A percentile compares a stretch with the other conserved stretches of the same genome.
phyloP scores from a whole-genome alignment of 2,888 invertebrate genomes.

The Idaea biselata region DNA sequence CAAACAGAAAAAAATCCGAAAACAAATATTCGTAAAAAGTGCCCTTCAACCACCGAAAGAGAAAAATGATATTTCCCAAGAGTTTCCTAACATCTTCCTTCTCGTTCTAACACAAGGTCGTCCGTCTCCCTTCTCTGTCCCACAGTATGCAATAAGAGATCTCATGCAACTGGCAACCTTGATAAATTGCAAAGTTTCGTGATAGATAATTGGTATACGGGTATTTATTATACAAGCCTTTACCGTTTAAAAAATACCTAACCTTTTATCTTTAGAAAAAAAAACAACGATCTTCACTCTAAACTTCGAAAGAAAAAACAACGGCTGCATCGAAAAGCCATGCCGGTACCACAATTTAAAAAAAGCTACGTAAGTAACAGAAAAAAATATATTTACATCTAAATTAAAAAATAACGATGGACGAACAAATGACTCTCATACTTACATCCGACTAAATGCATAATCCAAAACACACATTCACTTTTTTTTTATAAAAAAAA shows the following conservation, averaged over 20 bases:
- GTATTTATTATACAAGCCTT: constrained; percentile 65
- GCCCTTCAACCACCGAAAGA: constrained; percentile 75
- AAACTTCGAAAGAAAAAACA: not conserved
- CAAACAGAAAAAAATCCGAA: constrained; percentile 36
- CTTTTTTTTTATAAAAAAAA: constrained; percentile 40
- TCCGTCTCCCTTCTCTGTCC: constrained; percentile 56
- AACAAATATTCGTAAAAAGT: constrained; percentile 68
- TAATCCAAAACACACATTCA: constrained; percentile 68
- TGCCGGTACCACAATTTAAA: constrained; percentile 7
- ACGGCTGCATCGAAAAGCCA: not conserved
- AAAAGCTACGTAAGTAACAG: constrained; percentile 13
- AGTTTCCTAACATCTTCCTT: constrained; percentile 71
- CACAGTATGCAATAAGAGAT: constrained; percentile 75
- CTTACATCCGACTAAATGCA: constrained; percentile 74
- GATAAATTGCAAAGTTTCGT: constrained; percentile 78
- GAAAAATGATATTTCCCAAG: constrained; percentile 78
- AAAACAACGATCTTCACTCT: constrained; percentile 9
- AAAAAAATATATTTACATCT: constrained; percentile 28
- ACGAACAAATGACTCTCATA: constrained; percentile 66
- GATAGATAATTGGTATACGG: constrained; percentile 78
- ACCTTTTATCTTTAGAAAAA: constrained; percentile 14
- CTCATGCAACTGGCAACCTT: constrained; percentile 78
- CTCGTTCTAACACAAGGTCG: constrained; percentile 69
- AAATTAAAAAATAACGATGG: constrained; percentile 51
- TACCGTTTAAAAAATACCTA: constrained; percentile 41